These are phyloP conservation scores for Papilio xuthus DNA, from an alignment of 1,140 invertebrate species.

Conservation along the genomic window DNA sequence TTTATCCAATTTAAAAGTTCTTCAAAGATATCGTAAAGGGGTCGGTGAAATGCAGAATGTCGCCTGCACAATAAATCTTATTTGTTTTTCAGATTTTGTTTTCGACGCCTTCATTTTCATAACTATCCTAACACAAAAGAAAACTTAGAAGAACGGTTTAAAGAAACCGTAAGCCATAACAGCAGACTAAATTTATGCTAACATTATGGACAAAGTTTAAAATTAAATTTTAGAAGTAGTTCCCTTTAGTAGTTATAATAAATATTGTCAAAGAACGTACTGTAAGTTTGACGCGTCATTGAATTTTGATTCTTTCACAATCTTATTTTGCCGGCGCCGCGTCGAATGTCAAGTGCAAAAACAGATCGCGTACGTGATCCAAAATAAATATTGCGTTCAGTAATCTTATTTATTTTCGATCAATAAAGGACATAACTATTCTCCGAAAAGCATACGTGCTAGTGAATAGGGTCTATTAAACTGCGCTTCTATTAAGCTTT, in stretches of 20 bases:
- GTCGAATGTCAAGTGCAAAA: constrained; percentile 10
- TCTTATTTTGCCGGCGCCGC: constrained; percentile 3
- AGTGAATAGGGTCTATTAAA: neutral
- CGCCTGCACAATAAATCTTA: constrained; percentile 36
- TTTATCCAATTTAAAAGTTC: constrained; percentile 34
- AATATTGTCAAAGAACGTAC: constrained; percentile 4
- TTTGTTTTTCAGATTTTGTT: constrained; percentile 38
- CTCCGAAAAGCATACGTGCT: neutral
- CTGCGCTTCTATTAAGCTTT: neutral
- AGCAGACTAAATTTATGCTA: constrained; percentile 26
- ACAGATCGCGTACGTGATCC: constrained; percentile 15
- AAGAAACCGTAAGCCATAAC: constrained; percentile 5
- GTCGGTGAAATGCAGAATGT: constrained; percentile 26
- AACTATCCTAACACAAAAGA: constrained; percentile 27
- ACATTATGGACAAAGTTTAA: constrained; percentile 12
- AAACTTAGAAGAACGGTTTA: constrained; percentile 20
- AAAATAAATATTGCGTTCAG: neutral
- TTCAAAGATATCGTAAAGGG: constrained; percentile 13
- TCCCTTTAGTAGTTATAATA: neutral
- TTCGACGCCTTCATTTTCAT: constrained; percentile 26
- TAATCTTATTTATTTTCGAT: neutral
- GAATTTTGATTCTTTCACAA: constrained; percentile 14
- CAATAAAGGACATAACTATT: neutral
- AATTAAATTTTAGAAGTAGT: constrained; percentile 15
- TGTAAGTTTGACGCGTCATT: neutral